Base-by-base conservation (phyloP, 37 sponge, comb jelly and placozoan genomes). In the Amphimedon queenslandica region DNA sequence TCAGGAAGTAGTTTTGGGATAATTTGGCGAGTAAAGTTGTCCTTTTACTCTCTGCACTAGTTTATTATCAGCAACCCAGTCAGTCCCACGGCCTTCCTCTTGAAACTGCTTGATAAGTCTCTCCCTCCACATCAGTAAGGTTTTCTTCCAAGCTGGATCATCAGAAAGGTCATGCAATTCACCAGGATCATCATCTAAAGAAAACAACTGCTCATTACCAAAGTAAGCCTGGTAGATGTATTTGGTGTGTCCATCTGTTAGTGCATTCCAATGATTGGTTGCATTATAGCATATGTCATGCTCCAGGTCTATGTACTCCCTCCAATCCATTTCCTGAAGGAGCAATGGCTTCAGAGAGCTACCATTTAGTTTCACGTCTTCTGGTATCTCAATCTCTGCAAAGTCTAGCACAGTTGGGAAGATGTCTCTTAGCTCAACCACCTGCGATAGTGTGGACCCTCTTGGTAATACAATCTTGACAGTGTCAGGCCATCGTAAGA, bases 241-340 rank as follows among this genome's bases (percentile, higher is more conserved):
- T 63, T 87, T 87, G 38, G 56, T 63, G 3, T 82, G 60, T 27
- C 88, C 88, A 71, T 87, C 78, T 31, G 82, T 81, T 2, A 77
- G 61, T 24, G 78, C 82, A 67, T 82, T 87, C 88, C 88, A 87
- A 37, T 87, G 88, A 37, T 76, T 83, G 2, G 88, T 87, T 6
- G 53, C 70, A 57, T 87, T 87, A 37, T 84, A 87, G 32, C 77
- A 65, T 13, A 78, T 55, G 35, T 30, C 77, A 55, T 87, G 88
- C 64, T 87, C 88, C 68, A 87, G 55, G 53, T 82, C 88, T 47
- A 83, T 64, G 41, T 72, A 83, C 1, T 40, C 39, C 23, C 84
- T 76, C 84, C 84, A 83, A 1, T 24, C 55, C 18, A 60, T 6
- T 64, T 57, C 10, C 13, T 32, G 24, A 33, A n/a, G 23, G 4